Percentiles rank a stretch among this genome's conserved stretches.
These are phyloP conservation scores for Bubo bubo DNA, from an alignment of 2,113 vertebrate genomes.

Conservation along the genomic window DNA sequence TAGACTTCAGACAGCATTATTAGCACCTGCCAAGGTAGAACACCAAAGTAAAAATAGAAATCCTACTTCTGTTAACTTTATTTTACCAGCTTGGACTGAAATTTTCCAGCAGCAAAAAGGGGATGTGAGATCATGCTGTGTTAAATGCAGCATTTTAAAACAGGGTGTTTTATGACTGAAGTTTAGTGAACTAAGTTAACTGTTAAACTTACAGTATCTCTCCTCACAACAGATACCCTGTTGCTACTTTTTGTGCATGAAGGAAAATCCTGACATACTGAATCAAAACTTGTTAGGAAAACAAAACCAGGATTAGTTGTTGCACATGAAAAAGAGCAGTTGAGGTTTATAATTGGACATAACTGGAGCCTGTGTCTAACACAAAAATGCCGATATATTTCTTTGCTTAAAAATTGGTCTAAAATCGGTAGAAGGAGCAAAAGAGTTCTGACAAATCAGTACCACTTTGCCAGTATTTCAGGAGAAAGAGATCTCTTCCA, in stretches of 20 bases:
- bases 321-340: not conserved
- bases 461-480: not conserved
- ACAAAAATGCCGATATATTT: not conserved
- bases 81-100: not conserved
- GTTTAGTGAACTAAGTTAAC: not conserved
- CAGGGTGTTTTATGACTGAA: not conserved
- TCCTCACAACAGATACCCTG: not conserved
- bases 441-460: not conserved
- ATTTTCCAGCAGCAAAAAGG: not conserved
- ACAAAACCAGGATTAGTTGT: not conserved
- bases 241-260: not conserved
- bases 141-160: not conserved
- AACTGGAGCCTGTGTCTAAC: not conserved
- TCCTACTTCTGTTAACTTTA: not conserved
- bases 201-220: not conserved
- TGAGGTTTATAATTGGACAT: not conserved
- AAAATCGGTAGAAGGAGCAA: not conserved
- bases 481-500: not conserved
- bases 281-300: not conserved
- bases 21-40: constrained; percentile 86
- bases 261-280: not conserved
- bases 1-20: constrained; percentile 79
- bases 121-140: not conserved
- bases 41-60: not conserved
- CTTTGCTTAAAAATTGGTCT: not conserved